These are phyloP conservation scores for Picathartes gymnocephalus DNA, from an alignment of 2,113 vertebrate genomes.

Conservation along the genomic window DNA sequence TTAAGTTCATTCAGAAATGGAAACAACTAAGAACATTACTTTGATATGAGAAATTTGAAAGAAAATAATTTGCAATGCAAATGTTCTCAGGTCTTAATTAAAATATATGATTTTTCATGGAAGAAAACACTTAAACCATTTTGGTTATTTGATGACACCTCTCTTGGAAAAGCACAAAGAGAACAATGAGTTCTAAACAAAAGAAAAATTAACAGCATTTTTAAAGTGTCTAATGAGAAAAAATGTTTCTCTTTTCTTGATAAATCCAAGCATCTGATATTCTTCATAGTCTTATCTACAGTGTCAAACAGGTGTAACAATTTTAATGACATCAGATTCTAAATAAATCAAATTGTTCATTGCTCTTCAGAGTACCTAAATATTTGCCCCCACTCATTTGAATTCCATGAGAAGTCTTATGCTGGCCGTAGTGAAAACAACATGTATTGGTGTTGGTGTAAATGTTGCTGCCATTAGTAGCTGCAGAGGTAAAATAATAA, in stretches of 20 bases:
- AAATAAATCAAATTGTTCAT: background rate
- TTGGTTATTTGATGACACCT: background rate
- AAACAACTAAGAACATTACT: background rate
- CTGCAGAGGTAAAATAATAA: background rate
- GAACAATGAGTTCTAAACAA: background rate
- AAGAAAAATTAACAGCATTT: background rate
- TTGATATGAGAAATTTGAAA: background rate
- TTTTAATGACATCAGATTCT: background rate
- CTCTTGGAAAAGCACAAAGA: background rate
- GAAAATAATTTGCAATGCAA: background rate
- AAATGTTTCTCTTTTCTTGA: background rate
- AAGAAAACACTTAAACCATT: background rate
- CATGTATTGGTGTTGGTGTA: background rate
- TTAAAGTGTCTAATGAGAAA: background rate
- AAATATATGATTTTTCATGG: background rate
- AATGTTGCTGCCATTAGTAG: background rate
- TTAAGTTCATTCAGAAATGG: background rate
- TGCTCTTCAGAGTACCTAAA: accelerated
- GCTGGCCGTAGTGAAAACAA: background rate
- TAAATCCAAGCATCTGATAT: background rate
- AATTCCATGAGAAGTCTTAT: background rate
- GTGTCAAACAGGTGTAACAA: background rate
- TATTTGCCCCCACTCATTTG: background rate
- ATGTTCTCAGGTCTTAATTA: background rate
- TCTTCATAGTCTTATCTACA: background rate